Base-by-base conservation (phyloP, 2,888 invertebrate species). In the Aphrophora alni region DNA sequence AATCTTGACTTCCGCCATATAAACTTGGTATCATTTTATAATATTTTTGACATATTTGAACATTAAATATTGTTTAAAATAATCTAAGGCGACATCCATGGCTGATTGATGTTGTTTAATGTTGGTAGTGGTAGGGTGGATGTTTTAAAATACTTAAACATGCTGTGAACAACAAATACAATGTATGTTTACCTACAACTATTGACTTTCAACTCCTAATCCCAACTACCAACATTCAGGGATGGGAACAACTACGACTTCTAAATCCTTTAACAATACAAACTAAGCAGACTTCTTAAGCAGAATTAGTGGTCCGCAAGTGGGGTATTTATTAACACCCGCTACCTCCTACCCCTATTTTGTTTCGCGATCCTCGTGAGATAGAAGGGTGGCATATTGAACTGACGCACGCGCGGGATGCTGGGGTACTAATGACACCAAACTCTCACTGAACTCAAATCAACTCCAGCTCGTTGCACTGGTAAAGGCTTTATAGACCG, bases 271-370 rank as follows among this genome's bases (percentile, higher is more conserved):
- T 59, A 59, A 59, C 59, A 59, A 59, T 59, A 59, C 59, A 59
- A n/a, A 21, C 59, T 59, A 59, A 59, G 59, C 59, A 59, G 59
- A 59, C 59, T 59, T 59, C 59, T 59, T 59, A 59, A 59, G 59
- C 59, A 59, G 59, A 59, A 59, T 59, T 59, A 59, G 59, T 59
- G 59, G 59, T 59, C 59, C 59, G 59, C 59, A 59, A 59, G 59
- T 59, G 59, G 59, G 44, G 59, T 59, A 59, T 59, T 59, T 59
- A 59, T 59, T 59, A 59, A 59, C 59, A 59, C 59, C 59, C 59
- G 59, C 59, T 21, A 21, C 21, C 59, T 21, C 59, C 44, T 44
- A 44, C 44, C 44, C 44, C n/a, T n/a, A n/a, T n/a, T n/a, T n/a
- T n/a, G n/a, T n/a, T 33, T 44, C 44, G 44, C n/a, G 59, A 59